Percentiles rank a stretch among this genome's conserved stretches.
Evolutionary conservation across 2,797 vertebrate species (phyloP).

Genomic region (Denticeps clupeoides): DNA sequence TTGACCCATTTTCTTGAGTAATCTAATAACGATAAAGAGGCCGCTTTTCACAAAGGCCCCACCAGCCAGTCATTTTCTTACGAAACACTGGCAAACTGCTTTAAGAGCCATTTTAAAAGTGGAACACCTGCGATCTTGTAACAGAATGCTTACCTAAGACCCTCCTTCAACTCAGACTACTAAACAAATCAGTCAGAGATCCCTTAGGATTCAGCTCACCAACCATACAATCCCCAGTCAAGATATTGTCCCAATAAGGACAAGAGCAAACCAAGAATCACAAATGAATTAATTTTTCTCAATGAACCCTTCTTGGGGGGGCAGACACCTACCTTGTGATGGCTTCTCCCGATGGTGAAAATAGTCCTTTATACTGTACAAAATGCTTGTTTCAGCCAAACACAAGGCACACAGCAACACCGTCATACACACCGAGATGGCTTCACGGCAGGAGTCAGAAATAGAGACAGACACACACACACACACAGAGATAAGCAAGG

Average conservation of each 20-base stretch:
- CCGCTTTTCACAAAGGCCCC: too few relatives aligned
- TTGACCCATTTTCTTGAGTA: too few relatives aligned
- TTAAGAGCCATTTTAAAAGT: too few relatives aligned
- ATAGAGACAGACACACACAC: conserved; percentile 46
- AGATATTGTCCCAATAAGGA: too few relatives aligned
- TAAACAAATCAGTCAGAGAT: conserved; percentile 4
- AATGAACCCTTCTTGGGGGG: too few relatives aligned
- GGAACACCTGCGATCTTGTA: too few relatives aligned
- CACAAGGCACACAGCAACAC: conserved; percentile 27
- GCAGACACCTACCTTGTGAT: conserved; percentile 34
- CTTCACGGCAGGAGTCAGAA: conserved; percentile 40
- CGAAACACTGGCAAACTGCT: too few relatives aligned
- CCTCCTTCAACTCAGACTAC: conserved; percentile 3
- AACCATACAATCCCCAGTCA: too few relatives aligned
- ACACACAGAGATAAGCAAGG: conserved; percentile 46
- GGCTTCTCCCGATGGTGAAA: background rate
- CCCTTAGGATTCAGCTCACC: conserved; percentile 16
- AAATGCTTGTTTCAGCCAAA: conserved; percentile 13
- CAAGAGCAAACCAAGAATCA: background rate
- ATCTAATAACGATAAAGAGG: too few relatives aligned
- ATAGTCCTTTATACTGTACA: background rate
- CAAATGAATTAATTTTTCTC: too few relatives aligned
- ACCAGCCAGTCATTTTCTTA: too few relatives aligned
- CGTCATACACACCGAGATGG: conserved; percentile 20
- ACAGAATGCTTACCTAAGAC: too few relatives aligned